Base-by-base conservation (phyloP, 2,797 vertebrate genomes). In the Pseudochirops cupreus region DNA sequence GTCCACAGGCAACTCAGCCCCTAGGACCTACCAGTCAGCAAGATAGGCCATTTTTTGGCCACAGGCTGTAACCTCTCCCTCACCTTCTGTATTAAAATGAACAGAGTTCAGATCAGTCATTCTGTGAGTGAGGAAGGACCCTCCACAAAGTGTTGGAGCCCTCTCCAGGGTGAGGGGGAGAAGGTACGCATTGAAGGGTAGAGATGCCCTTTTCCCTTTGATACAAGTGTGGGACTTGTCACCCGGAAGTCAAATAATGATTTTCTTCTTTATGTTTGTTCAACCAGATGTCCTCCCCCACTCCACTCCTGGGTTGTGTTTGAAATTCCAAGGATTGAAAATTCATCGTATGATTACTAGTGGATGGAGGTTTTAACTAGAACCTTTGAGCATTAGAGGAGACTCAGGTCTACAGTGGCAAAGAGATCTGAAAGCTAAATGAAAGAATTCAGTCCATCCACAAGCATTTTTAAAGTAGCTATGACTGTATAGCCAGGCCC, bases 251-350 rank as follows among this genome's bases (percentile, higher is more conserved):
- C 74, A 24, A 10, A 46, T 91, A 92, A 21, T 31, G 90, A 6
- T 92, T 39, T 93, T 52, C 54, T 53, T 93, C 39, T 93, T 92
- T 18, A 82, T 95, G 24, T 93, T 52, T 82, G 26, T 14, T 93
- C 93, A 56, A 5, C 74, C 58, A 50, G 91, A 56, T 56, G 91
- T 55, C 3, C 14, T 12, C 13, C 55, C 55, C 55, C 11, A 12
- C 96, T 58, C 62, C 39, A 56, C 50, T 59, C 93, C 62, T 54
- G 0, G 94, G 91, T 94, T 96, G 92, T 95, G 74, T 90, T 97
- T 96, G 91, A 92, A 93, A 18, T 52, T 46, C 90, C 56, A 62
- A 3, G 94, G 82, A 94, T 91, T n/a, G 74, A 94, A 96, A 97
- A 95, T 31, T 91, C 91, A 56, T 62, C 33, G 28, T 56, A 53